A percentile compares a stretch with the other conserved stretches of the same genome.
These are phyloP conservation scores for Ammospiza caudacuta DNA, from an alignment of 2,113 vertebrate species.

Conservation along the genomic window DNA sequence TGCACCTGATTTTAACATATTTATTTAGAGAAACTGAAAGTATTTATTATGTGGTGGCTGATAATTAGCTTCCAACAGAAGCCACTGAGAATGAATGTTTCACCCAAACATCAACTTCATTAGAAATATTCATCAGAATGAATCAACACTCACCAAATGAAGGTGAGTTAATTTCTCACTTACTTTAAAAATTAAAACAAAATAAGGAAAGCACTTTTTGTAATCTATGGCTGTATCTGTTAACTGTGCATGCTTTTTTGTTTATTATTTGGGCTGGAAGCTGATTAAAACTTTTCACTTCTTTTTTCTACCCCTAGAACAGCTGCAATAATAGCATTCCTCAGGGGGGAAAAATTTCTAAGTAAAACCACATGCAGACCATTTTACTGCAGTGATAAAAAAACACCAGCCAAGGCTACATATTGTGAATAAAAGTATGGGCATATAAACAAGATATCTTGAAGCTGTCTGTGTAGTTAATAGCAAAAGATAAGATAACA, in stretches of 20 bases:
- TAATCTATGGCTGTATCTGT: neutral
- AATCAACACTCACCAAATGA: neutral
- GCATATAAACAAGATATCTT: neutral
- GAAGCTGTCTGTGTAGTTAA: neutral
- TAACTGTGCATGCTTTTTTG: neutral
- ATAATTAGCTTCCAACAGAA: neutral
- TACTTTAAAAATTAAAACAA: neutral
- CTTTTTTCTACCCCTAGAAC: rapidly evolving
- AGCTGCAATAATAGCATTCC: neutral
- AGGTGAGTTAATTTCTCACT: neutral
- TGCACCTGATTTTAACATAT: neutral
- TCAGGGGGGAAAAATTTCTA: neutral
- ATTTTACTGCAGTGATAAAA: neutral
- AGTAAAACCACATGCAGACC: neutral
- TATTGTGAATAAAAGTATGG: neutral
- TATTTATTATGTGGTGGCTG: neutral
- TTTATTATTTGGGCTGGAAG: neutral
- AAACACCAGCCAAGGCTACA: neutral
- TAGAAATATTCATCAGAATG: neutral
- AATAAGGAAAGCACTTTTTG: rapidly evolving
- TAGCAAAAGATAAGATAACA: neutral
- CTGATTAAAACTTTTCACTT: neutral
- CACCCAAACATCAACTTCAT: neutral
- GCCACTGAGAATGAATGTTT: neutral
- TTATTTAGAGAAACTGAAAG: neutral